Evolutionary conservation across 92 coral and sea anemone species (phyloP), one percentile per base, ranked within the genome.

Genomic region (Micromussa lordhowensis): DNA sequence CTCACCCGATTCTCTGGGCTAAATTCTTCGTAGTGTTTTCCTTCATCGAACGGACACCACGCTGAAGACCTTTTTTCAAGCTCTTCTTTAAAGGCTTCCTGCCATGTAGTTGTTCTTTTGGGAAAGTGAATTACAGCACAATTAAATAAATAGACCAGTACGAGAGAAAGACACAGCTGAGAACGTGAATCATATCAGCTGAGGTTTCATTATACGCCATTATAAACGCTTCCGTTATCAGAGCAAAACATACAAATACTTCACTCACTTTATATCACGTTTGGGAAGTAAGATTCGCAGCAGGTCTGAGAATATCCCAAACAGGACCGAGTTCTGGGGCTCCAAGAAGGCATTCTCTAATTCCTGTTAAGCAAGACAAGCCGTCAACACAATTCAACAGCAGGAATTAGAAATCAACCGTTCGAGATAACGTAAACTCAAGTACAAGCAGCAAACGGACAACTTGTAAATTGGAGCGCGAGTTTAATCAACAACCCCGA

Each of bases 331-430:
- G 82, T 88, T 94, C 76, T 92, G 92, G 22, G 95, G 82, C 84
- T 95, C 95, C 91, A 92, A 84, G 84, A 95, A 94, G 83, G 96
- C 96, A 85, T 86, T 90, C 89, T 95, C 98, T 64, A 95, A 91
- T 82, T 90, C 96, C 98, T 95, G 79, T 90, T 79, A 74, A 72
- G 75, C 31, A 78, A 87, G 71, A 81, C 70, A 55, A 77, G 24
- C 90, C 86, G 80, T 81, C 90, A 87, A 68, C 90, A 87, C 86
- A 79, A 81, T 70, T 51, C 90, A 87, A 51, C 85, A 87, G 90
- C 90, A 77, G 89, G 75, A 84, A 54, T 84, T 72, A 68, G 36
- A 87, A 87, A 80, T 72, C 86, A 80, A 71, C 66, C 71, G 86
- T 38, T 84, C 80, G 32, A 18, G 86, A 49, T 58, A 75, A 75